Evolutionary conservation across 2,888 invertebrate genomes (phyloP).

Genomic region (Phytoseiulus persimilis): DNA sequence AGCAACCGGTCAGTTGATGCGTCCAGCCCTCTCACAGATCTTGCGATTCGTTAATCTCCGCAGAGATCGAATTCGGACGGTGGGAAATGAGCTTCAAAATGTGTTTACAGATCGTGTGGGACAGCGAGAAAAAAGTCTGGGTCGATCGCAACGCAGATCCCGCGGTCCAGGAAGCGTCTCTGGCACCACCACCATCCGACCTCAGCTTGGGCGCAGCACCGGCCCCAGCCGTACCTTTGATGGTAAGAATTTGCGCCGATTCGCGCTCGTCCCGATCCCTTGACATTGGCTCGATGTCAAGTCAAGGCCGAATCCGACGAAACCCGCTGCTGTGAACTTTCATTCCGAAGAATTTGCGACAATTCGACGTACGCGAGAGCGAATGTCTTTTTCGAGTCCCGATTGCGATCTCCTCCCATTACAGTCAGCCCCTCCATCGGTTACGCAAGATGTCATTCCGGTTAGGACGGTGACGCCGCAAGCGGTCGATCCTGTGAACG

Average conservation of each 20-base stretch:
- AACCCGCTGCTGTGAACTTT: too few species aligned
- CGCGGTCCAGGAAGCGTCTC: slow-evolving; percentile 52
- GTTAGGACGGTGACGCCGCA: slow-evolving; percentile 45
- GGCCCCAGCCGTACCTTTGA: slow-evolving; percentile 45
- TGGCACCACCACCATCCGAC: neutral
- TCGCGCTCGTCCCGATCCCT: too few species aligned
- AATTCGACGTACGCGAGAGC: too few species aligned
- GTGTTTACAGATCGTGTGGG: slow-evolving; percentile 78
- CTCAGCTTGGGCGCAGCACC: neutral
- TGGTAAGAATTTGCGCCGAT: slow-evolving; percentile 43
- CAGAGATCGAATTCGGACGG: neutral
- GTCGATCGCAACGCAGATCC: slow-evolving; percentile 68
- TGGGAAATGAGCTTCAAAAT: neutral
- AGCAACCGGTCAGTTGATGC: slow-evolving; percentile 67
- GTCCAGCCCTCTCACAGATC: slow-evolving; percentile 22
- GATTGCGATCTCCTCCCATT: too few species aligned
- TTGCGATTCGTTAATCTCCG: neutral
- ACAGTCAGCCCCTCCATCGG: slow-evolving; percentile 48
- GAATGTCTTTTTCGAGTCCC: too few species aligned
- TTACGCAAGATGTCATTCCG: slow-evolving; percentile 46
- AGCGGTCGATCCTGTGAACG: slow-evolving; percentile 51
- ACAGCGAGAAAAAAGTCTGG: slow-evolving; percentile 76
- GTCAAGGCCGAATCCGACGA: too few species aligned
- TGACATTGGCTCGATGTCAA: too few species aligned
- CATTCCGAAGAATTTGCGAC: too few species aligned